Percentiles rank a stretch among this genome's conserved stretches.
Conservation (phyloP, 2,888 invertebrate species). For the Apamea epomidion region DNA sequence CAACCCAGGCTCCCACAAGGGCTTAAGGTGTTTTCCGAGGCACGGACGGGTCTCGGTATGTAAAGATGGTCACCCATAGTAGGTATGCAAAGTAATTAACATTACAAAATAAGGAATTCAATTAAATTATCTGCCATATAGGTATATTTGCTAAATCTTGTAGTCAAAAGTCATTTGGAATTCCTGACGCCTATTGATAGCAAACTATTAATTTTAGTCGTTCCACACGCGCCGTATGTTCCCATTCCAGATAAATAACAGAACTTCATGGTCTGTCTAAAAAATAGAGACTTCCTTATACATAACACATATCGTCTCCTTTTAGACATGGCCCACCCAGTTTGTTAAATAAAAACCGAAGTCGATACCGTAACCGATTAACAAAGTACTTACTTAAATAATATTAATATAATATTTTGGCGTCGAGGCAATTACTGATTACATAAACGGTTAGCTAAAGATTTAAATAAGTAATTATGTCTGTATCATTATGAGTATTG, state of each 20-base stretch:
- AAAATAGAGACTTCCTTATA: background rate
- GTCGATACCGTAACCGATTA: conserved; percentile 3
- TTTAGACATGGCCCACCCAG: conserved; percentile 17
- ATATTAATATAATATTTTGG: conserved; percentile 16
- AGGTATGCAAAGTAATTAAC: too few relatives aligned
- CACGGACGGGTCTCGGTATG: too few relatives aligned
- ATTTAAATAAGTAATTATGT: conserved; percentile 32
- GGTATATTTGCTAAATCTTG: too few relatives aligned
- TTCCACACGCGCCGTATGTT: background rate
- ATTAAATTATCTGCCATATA: too few relatives aligned
- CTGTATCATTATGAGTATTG: conserved; percentile 19
- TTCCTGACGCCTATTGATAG: background rate
- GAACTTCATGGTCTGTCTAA: background rate
- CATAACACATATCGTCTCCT: background rate
- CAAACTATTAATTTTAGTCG: background rate
- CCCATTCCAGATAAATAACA: background rate
- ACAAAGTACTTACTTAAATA: conserved; percentile 13
- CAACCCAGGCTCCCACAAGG: too few relatives aligned
- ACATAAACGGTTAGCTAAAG: conserved; percentile 28
- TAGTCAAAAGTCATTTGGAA: background rate
- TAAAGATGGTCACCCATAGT: too few relatives aligned
- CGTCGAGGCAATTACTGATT: background rate
- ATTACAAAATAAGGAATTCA: too few relatives aligned
- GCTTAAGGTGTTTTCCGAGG: too few relatives aligned
- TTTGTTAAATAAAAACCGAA: background rate